Percentiles rank a stretch among this genome's conserved stretches.
phyloP scores from a whole-genome alignment of 2,888 invertebrate species.

The Rhingia rostrata region DNA sequence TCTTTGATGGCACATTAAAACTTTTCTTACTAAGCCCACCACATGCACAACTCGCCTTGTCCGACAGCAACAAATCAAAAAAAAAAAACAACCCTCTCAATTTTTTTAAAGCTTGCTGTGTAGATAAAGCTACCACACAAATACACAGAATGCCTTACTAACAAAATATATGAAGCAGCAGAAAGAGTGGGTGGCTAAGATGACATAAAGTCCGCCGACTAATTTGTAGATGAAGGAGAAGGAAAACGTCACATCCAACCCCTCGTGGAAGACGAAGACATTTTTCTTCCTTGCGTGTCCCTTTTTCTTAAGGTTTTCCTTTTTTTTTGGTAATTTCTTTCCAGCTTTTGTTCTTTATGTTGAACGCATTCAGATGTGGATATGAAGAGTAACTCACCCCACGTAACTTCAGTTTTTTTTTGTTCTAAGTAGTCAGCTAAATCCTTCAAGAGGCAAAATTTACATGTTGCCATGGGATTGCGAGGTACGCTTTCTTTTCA shows the following conservation, averaged over 20 bases:
- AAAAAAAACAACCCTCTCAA: constrained; percentile 65
- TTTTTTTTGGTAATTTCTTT: constrained; percentile 40
- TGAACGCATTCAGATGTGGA: constrained; percentile 69
- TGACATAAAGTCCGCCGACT: constrained; percentile 71
- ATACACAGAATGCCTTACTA: constrained; percentile 37
- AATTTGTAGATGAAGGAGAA: constrained; percentile 62
- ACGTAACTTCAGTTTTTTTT: constrained; percentile 6
- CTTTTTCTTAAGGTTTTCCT: constrained; percentile 64
- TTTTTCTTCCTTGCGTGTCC: constrained; percentile 70
- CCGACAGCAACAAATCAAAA: constrained; percentile 55
- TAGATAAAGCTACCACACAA: constrained; percentile 65
- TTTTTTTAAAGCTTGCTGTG: constrained; percentile 51
- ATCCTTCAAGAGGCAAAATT: constrained; percentile 71
- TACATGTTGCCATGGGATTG: constrained; percentile 70
- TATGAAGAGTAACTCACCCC: constrained; percentile 43
- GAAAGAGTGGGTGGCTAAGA: constrained; percentile 42
- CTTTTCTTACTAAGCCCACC: constrained; percentile 67
- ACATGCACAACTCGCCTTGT: constrained; percentile 53
- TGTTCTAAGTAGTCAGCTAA: constrained; percentile 69
- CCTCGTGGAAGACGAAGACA: constrained; percentile 45
- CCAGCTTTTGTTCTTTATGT: constrained; percentile 70
- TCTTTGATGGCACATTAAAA: constrained; percentile 62
- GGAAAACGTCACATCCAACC: constrained; percentile 32
- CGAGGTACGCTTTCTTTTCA: constrained; percentile 16
- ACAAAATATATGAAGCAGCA: constrained; percentile 23